Evolutionary conservation across 2,797 vertebrate genomes (phyloP), one percentile per base, ranked within the genome.

Genomic region (Pseudocheirus occidentalis): DNA sequence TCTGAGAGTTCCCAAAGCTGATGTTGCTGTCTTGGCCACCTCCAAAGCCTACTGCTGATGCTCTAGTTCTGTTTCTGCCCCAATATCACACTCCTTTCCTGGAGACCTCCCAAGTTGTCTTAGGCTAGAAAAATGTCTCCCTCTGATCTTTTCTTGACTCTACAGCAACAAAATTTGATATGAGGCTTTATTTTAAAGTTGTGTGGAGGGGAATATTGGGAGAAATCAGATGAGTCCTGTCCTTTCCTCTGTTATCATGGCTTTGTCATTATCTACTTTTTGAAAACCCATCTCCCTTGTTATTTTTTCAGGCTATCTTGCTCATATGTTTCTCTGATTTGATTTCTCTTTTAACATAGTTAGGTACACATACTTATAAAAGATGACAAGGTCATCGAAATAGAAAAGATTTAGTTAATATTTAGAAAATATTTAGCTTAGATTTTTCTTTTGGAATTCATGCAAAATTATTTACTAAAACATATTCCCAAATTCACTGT

Each of bases 301-400:
- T 50, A 21, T 87, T 46, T 87, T 46, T 3, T 87, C 2, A 87
- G 24, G 7, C 18, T 87, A 18, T 18, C 13, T 34, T 66, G 14
- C 31, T 31, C 11, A 21, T 81, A n/a, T 34, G 13, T 73, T 16
- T 53, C 2, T 50, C 29, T 55, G 4, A 91, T 40, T 90, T 55
- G 4, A 91, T 40, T 90, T 5, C 90, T 2, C 52, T 29, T 92
- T 59, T 90, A 24, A 81, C 40, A 11, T 46, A 46, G 18, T 40
- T 46, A 46, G 92, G 34, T 4, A 40, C 93, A 96, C 27, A 73
- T 95, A 92, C 90, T 93, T 93, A 14, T 89, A 55, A 92, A 93
- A 81, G 52, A 95, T 62, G 12, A 87, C 95, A 59, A 73, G 28
- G 55, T 1, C 28, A 3, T 9, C 87, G n/a, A 93, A 27, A 27